Percentiles rank a stretch among this genome's conserved stretches.
Conservation (phyloP, 2,888 invertebrate genomes). For the Drosophila anceps region DNA sequence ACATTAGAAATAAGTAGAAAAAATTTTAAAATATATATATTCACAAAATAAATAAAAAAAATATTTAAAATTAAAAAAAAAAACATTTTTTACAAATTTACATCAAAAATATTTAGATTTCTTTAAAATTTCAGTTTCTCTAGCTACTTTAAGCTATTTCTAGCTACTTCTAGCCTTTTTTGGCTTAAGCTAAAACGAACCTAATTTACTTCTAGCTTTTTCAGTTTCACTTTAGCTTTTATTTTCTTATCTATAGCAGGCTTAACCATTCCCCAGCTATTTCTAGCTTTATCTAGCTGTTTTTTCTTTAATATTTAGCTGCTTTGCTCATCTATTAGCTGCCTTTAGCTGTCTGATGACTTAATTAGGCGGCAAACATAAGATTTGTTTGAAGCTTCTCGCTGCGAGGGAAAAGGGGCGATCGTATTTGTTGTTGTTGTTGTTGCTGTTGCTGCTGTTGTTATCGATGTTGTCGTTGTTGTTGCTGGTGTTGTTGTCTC, state of each 20-base stretch:
- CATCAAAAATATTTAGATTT: neutral
- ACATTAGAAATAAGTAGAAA: slow-evolving; percentile 23
- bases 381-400: slow-evolving; percentile 59
- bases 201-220: neutral
- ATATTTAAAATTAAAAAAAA: slow-evolving; percentile 33
- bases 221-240: neutral
- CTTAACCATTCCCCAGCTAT: neutral
- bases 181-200: neutral
- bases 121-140: neutral
- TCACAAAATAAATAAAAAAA: neutral
- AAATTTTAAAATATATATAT: neutral
- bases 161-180: neutral
- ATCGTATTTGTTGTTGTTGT: slow-evolving; percentile 43
- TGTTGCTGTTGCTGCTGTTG: slow-evolving; percentile 33
- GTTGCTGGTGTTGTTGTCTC: slow-evolving; percentile 61
- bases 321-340: slow-evolving; percentile 36
- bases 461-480: slow-evolving; percentile 34
- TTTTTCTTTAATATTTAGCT: slow-evolving; percentile 4
- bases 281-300: neutral
- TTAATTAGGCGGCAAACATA: slow-evolving; percentile 80
- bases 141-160: neutral
- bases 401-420: slow-evolving; percentile 41
- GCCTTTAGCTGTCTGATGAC: slow-evolving; percentile 74
- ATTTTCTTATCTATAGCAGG: neutral
- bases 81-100: neutral